Percentiles rank a stretch among this genome's conserved stretches.
Conservation (phyloP, 2,888 invertebrate genomes). For the Cyclophora albipunctata region DNA sequence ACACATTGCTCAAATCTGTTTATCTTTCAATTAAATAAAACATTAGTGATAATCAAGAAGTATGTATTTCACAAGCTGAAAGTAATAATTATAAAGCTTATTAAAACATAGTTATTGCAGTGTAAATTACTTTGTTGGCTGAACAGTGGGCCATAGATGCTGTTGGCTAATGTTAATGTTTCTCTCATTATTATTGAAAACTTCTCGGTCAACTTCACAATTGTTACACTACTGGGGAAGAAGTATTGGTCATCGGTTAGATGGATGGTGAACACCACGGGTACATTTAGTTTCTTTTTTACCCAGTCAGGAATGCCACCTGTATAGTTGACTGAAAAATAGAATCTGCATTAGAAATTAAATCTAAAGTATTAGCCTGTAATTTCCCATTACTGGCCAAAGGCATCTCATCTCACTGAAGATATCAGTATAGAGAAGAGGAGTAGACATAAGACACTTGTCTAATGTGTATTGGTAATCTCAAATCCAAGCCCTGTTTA, state of each 20-base stretch:
- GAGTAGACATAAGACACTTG: too few relatives aligned
- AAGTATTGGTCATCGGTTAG: constrained; percentile 29
- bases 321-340: constrained; percentile 43
- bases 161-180: constrained; percentile 38
- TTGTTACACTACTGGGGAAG: constrained; percentile 23
- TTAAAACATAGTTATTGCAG: background rate
- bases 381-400: too few relatives aligned
- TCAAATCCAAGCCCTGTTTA: too few relatives aligned
- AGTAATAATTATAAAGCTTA: too few relatives aligned
- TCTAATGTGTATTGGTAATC: too few relatives aligned
- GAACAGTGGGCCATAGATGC: constrained; percentile 56
- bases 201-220: constrained; percentile 27
- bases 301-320: constrained; percentile 65
- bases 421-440: too few relatives aligned
- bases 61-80: too few relatives aligned
- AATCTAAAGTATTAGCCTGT: too few relatives aligned
- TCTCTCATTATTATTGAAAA: constrained; percentile 43
- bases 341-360: background rate
- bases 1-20: too few relatives aligned
- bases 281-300: constrained; percentile 51
- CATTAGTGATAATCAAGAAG: too few relatives aligned
- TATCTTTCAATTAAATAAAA: too few relatives aligned
- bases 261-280: constrained; percentile 52
- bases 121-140: constrained; percentile 16
- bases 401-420: too few relatives aligned